These are phyloP conservation scores for Spisula solida DNA, from an alignment of 2,888 invertebrate species.

Conservation along the genomic window DNA sequence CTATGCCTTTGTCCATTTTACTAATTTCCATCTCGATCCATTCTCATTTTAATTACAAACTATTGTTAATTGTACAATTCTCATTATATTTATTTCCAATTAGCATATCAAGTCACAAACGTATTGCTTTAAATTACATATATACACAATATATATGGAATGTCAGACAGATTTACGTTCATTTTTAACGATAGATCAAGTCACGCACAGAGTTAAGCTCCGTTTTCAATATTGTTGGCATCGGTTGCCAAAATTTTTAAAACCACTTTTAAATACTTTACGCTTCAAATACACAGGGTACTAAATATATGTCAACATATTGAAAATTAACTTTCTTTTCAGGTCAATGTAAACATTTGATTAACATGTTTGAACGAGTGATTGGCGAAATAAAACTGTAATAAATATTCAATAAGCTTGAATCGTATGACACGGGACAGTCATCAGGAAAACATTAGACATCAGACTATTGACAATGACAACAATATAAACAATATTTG, in stretches of 20 bases:
- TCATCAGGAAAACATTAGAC: not conserved
- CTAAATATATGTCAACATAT: constrained; percentile 41
- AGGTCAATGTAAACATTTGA: constrained; percentile 47
- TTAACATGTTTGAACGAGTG: constrained; percentile 29
- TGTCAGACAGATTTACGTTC: not conserved
- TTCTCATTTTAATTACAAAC: not conserved
- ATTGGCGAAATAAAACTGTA: constrained; percentile 34
- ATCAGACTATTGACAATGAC: constrained; percentile 36
- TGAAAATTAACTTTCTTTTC: constrained; percentile 44
- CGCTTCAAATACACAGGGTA: constrained; percentile 5
- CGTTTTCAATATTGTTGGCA: not conserved
- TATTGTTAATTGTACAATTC: not conserved
- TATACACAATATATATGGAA: constrained; percentile 5
- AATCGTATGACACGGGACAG: constrained; percentile 7
- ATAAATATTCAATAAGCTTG: constrained; percentile 37
- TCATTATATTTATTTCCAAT: not conserved
- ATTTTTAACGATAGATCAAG: not conserved
- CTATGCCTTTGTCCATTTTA: no score
- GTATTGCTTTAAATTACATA: not conserved
- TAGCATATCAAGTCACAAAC: not conserved
- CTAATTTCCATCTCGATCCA: not conserved
- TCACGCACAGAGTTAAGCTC: not conserved
- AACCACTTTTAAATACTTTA: not conserved
- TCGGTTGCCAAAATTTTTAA: constrained; percentile 1
- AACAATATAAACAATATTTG: constrained; percentile 33